These are phyloP conservation scores for Rhagoletis zephyria DNA, from an alignment of 1,140 invertebrate genomes.

Conservation along the genomic window DNA sequence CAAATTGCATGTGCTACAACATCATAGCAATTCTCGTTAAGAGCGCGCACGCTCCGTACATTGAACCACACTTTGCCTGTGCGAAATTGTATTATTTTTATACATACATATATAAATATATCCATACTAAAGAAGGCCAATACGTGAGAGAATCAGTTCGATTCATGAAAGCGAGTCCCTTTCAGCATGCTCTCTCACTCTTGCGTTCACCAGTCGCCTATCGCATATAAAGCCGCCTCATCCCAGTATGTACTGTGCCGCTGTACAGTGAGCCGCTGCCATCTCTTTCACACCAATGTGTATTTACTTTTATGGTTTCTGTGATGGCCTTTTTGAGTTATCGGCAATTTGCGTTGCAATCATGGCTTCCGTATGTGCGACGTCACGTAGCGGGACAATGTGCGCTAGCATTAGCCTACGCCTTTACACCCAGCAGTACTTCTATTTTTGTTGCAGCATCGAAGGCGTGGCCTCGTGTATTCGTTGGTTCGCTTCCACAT, in stretches of 20 bases:
- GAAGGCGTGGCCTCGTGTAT: slow-evolving; percentile 23
- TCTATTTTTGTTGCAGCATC: neutral
- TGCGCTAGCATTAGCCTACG: neutral
- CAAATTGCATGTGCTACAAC: neutral
- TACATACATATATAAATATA: neutral
- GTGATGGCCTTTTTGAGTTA: slow-evolving; percentile 66
- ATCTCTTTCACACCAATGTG: neutral
- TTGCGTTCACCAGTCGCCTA: neutral
- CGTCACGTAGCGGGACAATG: slow-evolving; percentile 51
- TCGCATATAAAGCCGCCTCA: neutral
- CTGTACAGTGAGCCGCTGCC: neutral
- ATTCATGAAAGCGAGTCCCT: neutral
- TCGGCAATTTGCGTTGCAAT: slow-evolving; percentile 67
- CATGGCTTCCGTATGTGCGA: slow-evolving; percentile 71
- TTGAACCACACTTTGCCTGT: neutral
- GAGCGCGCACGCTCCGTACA: slow-evolving; percentile 5
- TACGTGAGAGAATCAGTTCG: neutral
- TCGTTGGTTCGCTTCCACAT: slow-evolving; percentile 44
- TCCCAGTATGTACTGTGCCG: neutral
- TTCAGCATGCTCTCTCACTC: neutral
- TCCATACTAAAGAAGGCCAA: neutral
- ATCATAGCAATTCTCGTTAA: neutral
- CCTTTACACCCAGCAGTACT: neutral
- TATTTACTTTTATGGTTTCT: neutral
- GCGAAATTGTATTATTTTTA: neutral